Percentiles rank a stretch among this genome's conserved stretches.
These are phyloP conservation scores for Chondrosia reniformis DNA, from an alignment of 37 sponge, comb jelly and placozoan genomes.

Conservation along the genomic window DNA sequence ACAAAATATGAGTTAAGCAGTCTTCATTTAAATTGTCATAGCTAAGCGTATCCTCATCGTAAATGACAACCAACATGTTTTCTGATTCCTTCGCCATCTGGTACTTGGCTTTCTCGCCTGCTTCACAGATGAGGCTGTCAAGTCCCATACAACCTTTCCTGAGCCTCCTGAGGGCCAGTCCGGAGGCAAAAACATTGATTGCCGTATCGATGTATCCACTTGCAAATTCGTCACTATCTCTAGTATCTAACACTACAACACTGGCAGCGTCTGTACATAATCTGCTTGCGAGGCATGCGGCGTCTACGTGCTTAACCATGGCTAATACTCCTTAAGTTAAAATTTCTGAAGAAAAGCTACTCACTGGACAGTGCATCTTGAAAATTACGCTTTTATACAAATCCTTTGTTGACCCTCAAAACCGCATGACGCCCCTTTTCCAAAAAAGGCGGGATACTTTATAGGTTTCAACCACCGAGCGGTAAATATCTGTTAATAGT, in stretches of 20 bases:
- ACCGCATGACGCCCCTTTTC: no score
- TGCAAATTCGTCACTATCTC: conserved; percentile 24
- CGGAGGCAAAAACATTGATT: conserved; percentile 44
- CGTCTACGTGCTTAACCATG: conserved; percentile 52
- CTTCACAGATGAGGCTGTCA: conserved; percentile 33
- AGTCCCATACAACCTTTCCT: conserved; percentile 51
- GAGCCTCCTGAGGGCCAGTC: conserved; percentile 50
- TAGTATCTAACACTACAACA: conserved; percentile 51
- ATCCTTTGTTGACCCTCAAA: no score
- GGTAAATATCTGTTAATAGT: no score
- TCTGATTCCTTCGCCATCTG: conserved; percentile 48
- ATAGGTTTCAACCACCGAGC: no score
- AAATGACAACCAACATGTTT: conserved; percentile 43
- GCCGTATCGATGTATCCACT: conserved; percentile 53
- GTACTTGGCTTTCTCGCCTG: conserved; percentile 49
- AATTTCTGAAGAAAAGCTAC: no score
- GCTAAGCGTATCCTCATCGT: conserved; percentile 26
- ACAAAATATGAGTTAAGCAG: conserved; percentile 19
- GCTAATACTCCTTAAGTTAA: no score
- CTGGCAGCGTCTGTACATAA: neutral
- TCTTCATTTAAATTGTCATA: conserved; percentile 13
- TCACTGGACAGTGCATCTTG: no score
- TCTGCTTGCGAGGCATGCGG: conserved; percentile 28
- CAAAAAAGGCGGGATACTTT: no score
- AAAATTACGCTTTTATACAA: no score